Conservation (phyloP, 2,888 invertebrate genomes). For the Acleris holmiana region DNA sequence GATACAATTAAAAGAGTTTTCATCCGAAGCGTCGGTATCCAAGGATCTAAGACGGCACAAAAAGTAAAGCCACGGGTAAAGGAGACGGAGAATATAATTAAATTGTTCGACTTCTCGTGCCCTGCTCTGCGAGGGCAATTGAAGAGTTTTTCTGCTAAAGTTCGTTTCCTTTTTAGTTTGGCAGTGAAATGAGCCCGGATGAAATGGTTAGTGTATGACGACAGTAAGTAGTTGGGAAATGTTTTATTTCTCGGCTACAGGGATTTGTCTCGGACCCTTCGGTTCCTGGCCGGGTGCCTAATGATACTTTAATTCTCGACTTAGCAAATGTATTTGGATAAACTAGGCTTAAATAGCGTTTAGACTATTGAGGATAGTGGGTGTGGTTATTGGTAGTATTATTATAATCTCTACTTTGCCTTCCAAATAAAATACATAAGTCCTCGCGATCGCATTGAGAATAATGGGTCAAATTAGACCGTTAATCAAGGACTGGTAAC, state of each 20-base stretch:
- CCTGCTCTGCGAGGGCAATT: constrained; percentile 56
- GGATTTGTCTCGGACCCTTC: constrained; percentile 4
- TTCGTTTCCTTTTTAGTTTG: constrained; percentile 56
- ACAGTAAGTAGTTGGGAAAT: constrained; percentile 18
- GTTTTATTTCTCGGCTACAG: constrained; percentile 19
- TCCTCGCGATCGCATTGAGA: too few species aligned
- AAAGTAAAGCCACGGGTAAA: constrained; percentile 59
- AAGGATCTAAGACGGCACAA: constrained; percentile 34
- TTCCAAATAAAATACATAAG: too few species aligned
- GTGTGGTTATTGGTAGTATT: too few species aligned
- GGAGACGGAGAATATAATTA: constrained; percentile 70
- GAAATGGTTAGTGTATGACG: constrained; percentile 42
- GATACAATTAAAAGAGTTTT: constrained; percentile 71
- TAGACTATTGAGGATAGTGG: too few species aligned
- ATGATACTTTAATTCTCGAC: constrained; percentile 27
- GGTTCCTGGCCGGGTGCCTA: constrained; percentile 23
- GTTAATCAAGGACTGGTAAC: too few species aligned
- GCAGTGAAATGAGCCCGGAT: constrained; percentile 47
- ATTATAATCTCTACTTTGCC: too few species aligned
- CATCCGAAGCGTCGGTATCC: constrained; percentile 53
- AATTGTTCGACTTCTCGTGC: constrained; percentile 67
- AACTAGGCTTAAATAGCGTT: constrained; percentile 9
- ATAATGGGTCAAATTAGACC: too few species aligned
- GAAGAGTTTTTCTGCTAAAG: constrained; percentile 64
- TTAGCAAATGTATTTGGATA: constrained; percentile 22